phyloP scores from a whole-genome alignment of 1,140 invertebrate species.

The Drosophila santomea region DNA sequence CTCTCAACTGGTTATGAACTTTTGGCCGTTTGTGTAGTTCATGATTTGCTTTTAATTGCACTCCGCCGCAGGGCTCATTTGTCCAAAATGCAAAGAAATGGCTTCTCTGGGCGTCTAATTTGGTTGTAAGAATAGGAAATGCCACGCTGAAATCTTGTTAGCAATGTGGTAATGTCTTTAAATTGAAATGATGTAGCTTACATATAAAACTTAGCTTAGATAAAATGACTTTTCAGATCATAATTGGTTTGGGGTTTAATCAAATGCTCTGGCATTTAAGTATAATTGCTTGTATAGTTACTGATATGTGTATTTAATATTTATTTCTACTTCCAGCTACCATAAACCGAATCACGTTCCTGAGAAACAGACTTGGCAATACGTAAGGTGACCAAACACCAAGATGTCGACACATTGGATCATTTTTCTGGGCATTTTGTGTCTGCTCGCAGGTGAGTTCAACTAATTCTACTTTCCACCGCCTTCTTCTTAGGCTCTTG shows the following conservation, averaged over 20 bases:
- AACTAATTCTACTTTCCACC: background rate
- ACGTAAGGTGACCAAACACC: background rate
- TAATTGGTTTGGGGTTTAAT: too few relatives aligned
- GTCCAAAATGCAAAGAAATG: background rate
- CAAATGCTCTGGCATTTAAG: too few relatives aligned
- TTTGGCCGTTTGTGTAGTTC: constrained; percentile 3
- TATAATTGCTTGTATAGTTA: too few relatives aligned
- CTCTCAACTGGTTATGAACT: constrained; percentile 26
- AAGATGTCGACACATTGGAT: constrained; percentile 60
- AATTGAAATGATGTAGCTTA: too few relatives aligned
- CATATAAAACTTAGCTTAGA: too few relatives aligned
- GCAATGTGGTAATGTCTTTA: background rate
- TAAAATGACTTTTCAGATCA: too few relatives aligned
- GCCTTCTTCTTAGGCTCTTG: too few relatives aligned
- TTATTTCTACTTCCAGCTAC: constrained; percentile 5
- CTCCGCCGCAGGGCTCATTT: background rate
- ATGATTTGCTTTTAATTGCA: constrained; percentile 34
- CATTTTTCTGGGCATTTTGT: constrained; percentile 30
- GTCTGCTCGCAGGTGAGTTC: constrained; percentile 55
- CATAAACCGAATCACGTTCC: constrained; percentile 9
- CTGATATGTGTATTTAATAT: too few relatives aligned
- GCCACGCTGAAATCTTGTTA: background rate
- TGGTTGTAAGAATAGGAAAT: background rate
- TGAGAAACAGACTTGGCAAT: background rate
- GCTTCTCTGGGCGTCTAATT: background rate